Evolutionary conservation across 1,140 invertebrate species (phyloP).

Genomic region (Tetraneura akinire): DNA sequence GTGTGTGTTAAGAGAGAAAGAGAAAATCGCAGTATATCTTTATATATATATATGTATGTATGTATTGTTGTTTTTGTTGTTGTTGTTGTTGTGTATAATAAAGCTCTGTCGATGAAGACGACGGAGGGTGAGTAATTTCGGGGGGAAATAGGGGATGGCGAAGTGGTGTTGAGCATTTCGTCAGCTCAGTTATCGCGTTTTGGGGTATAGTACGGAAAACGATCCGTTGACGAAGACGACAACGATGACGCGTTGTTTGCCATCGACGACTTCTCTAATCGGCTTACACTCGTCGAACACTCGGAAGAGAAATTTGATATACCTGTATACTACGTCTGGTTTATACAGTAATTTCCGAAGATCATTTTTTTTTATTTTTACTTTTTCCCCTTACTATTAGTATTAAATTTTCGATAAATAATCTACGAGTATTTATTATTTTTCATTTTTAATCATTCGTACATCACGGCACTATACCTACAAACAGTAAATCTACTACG

Average conservation of each 20-base stretch:
- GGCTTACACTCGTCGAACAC: neutral
- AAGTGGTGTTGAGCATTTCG: neutral
- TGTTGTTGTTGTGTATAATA: neutral
- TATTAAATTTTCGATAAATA: too few relatives aligned
- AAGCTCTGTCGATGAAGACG: neutral
- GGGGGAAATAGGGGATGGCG: too few relatives aligned
- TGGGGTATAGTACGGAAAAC: slow-evolving; percentile 18
- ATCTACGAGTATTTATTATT: too few relatives aligned
- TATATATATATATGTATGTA: too few relatives aligned
- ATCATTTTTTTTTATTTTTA: neutral
- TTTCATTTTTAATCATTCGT: too few relatives aligned
- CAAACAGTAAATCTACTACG: too few relatives aligned
- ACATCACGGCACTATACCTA: too few relatives aligned
- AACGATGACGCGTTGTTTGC: slow-evolving; percentile 22
- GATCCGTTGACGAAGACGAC: neutral
- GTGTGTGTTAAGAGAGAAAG: neutral
- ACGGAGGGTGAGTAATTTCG: neutral
- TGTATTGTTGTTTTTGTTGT: too few relatives aligned
- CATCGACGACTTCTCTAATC: slow-evolving; percentile 23
- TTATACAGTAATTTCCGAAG: neutral
- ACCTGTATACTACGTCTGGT: neutral
- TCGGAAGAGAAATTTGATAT: slow-evolving; percentile 9
- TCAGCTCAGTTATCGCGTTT: neutral
- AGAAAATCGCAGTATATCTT: too few relatives aligned
- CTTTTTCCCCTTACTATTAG: neutral